A percentile compares a stretch with the other conserved stretches of the same genome.
phyloP scores from a whole-genome alignment of 1,140 invertebrate species.

The Thaumatotibia leucotreta region DNA sequence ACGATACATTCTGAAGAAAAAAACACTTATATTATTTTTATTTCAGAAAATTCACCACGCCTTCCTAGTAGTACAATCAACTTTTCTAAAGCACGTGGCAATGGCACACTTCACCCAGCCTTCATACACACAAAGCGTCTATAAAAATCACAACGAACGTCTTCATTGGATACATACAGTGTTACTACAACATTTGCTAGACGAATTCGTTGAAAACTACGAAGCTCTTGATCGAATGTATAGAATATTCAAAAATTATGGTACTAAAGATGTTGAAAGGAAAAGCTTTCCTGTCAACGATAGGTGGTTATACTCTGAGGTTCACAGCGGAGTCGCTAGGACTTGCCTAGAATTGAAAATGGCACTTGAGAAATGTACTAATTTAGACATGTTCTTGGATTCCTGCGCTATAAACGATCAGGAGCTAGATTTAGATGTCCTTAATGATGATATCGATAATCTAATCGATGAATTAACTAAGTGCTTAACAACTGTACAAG shows the following conservation, averaged over 20 bases:
- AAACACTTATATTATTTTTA: too few relatives aligned
- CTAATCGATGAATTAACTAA: constrained; percentile 54
- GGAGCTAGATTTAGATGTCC: constrained; percentile 43
- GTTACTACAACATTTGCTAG: constrained; percentile 41
- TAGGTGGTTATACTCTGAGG: constrained; percentile 56
- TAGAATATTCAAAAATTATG: constrained; percentile 58
- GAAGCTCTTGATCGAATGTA: constrained; percentile 62
- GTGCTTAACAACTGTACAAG: constrained; percentile 48
- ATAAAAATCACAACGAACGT: constrained; percentile 64
- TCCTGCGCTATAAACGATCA: constrained; percentile 55
- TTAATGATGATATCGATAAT: constrained; percentile 60
- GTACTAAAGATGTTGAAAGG: constrained; percentile 42
- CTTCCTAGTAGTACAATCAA: constrained; percentile 68
- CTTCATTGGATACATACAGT: constrained; percentile 61
- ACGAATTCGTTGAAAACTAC: constrained; percentile 50
- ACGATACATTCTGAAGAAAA: too few relatives aligned
- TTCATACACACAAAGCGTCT: constrained; percentile 30
- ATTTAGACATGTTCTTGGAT: constrained; percentile 59
- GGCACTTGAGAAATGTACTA: constrained; percentile 48
- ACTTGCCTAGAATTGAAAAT: constrained; percentile 57
- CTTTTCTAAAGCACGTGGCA: constrained; percentile 60
- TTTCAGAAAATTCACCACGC: constrained; percentile 72
- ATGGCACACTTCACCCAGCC: constrained; percentile 54
- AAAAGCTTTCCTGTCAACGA: constrained; percentile 40
- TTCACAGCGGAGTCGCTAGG: constrained; percentile 55